These are phyloP conservation scores for Epinephelus fuscoguttatus DNA, from an alignment of 2,113 vertebrate species.

Conservation along the genomic window DNA sequence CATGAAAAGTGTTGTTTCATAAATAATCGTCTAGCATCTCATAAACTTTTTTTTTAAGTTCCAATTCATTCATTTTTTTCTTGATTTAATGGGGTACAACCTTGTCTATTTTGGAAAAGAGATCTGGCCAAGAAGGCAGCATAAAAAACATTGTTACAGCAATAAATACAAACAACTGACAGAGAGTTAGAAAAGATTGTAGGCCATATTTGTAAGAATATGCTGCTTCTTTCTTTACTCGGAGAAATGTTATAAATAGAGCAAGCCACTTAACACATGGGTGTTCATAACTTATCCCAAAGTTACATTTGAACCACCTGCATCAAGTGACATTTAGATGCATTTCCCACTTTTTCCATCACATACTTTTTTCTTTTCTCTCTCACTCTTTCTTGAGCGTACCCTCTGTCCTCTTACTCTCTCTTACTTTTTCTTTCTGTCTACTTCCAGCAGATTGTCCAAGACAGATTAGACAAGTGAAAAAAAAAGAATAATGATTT, in stretches of 20 bases:
- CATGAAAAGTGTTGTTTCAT: constrained; percentile 5
- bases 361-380: not conserved
- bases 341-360: not conserved
- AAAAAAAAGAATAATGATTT: constrained; percentile 1
- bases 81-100: not conserved
- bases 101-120: not conserved
- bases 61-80: not conserved
- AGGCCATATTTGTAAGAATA: not conserved
- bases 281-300: not conserved
- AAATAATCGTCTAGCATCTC: not conserved
- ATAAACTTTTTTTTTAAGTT: not conserved
- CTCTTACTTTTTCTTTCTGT: constrained; percentile 10
- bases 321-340: not conserved
- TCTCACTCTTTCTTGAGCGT: not conserved
- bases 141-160: not conserved
- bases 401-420: not conserved
- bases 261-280: not conserved
- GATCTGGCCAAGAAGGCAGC: not conserved
- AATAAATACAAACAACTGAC: not conserved
- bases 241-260: not conserved
- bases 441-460: constrained; percentile 37
- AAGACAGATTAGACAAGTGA: constrained; percentile 31
- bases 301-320: not conserved
- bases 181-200: too few species aligned
- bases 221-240: not conserved